These are phyloP conservation scores for silkworm (Bombyx mori) DNA, from an alignment of 1,140 invertebrate species.

Conservation along the genomic window DNA sequence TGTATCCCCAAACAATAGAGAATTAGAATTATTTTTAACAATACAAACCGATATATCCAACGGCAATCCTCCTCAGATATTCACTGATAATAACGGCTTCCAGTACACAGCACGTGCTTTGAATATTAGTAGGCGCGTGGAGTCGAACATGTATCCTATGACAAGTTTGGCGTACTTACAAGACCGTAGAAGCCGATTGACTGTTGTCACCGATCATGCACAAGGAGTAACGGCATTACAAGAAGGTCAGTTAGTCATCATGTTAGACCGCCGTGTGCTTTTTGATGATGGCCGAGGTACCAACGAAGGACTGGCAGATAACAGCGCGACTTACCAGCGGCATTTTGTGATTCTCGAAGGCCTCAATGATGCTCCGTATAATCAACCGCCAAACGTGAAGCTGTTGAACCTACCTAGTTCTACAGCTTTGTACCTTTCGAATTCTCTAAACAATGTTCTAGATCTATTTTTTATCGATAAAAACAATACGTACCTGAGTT, in stretches of 20 bases:
- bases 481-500: conserved; percentile 28
- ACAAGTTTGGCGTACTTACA: conserved; percentile 88
- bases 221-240: conserved; percentile 87
- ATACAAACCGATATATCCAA: conserved; percentile 81
- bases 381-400: conserved; percentile 17
- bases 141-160: conserved; percentile 92
- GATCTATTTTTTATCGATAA: conserved; percentile 81
- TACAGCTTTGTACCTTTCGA: conserved; percentile 80
- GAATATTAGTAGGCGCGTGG: conserved; percentile 71
- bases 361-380: conserved; percentile 34
- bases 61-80: conserved; percentile 80
- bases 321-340: conserved; percentile 81
- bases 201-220: conserved; percentile 85
- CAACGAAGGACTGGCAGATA: conserved; percentile 93
- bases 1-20: conserved; percentile 78
- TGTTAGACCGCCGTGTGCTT: conserved; percentile 87
- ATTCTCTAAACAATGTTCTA: conserved; percentile 81
- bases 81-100: conserved; percentile 91
- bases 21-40: conserved; percentile 88
- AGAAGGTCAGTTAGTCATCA: conserved; percentile 87
- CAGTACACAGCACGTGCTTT: conserved; percentile 63
- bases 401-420: conserved; percentile 72
- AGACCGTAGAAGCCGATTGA: conserved; percentile 80
- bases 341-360: conserved; percentile 89
- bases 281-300: conserved; percentile 90